Evolutionary conservation across 2,888 invertebrate genomes (phyloP).

Genomic region (Drymonia ruficornis): DNA sequence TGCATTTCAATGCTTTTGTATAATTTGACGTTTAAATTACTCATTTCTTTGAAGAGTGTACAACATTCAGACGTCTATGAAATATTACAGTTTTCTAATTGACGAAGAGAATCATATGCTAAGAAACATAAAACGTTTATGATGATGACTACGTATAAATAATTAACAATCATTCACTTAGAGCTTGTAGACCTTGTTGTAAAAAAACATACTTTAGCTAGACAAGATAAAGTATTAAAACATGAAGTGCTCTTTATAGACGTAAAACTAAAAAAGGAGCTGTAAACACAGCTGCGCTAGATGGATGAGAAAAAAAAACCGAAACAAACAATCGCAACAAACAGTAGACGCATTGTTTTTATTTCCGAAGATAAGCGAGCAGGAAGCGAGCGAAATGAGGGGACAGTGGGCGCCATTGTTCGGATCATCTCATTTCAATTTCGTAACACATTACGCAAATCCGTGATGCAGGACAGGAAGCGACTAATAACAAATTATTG

Average conservation of each 20-base stretch:
- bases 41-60: slow-evolving; percentile 1
- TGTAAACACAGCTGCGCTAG: slow-evolving; percentile 40
- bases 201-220: no score
- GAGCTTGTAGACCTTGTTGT: no score
- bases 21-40: slow-evolving; percentile 28
- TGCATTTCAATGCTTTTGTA: slow-evolving; percentile 30
- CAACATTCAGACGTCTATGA: neutral
- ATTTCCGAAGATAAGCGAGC: slow-evolving; percentile 59
- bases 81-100: neutral
- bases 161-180: neutral
- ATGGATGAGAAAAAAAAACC: slow-evolving; percentile 51
- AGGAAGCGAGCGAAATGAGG: slow-evolving; percentile 66
- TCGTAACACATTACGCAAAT: slow-evolving; percentile 64
- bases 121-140: neutral
- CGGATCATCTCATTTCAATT: slow-evolving; percentile 50
- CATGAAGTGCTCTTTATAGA: neutral
- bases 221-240: neutral
- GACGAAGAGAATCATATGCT: neutral
- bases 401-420: slow-evolving; percentile 66
- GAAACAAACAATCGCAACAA: slow-evolving; percentile 60
- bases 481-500: slow-evolving; percentile 37
- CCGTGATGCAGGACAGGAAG: slow-evolving; percentile 46
- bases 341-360: slow-evolving; percentile 67
- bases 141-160: neutral
- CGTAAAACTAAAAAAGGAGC: slow-evolving; percentile 25